Evolutionary conservation across 2,797 vertebrate species (phyloP).

Genomic region (Phylloscopus collybita): DNA sequence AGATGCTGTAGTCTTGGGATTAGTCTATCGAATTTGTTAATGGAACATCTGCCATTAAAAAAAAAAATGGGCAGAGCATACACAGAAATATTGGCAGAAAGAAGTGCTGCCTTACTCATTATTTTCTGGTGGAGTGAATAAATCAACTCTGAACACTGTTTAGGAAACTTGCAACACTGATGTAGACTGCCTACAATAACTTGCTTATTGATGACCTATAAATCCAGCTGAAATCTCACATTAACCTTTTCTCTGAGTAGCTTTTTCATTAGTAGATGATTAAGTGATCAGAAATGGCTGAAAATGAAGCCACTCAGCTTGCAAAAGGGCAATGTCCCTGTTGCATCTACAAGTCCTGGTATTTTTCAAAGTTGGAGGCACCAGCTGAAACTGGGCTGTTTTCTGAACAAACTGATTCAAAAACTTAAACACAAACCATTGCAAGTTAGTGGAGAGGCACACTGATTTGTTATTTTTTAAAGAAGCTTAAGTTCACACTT

Average conservation of each 20-base stretch:
- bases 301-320: background rate
- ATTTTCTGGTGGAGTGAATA: slow-evolving; percentile 4
- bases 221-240: background rate
- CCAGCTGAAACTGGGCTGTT: background rate
- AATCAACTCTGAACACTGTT: background rate
- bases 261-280: background rate
- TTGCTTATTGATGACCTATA: background rate
- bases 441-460: background rate
- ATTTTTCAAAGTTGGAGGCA: background rate
- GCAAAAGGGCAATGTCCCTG: background rate
- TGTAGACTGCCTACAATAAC: background rate
- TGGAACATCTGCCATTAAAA: background rate
- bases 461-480: background rate
- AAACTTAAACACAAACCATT: background rate
- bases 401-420: background rate
- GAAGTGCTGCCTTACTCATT: background rate
- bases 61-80: background rate
- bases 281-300: background rate
- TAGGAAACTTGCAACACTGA: background rate
- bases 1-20: background rate
- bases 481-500: background rate
- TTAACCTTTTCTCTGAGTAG: slow-evolving; percentile 11
- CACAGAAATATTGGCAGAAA: background rate
- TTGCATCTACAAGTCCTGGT: background rate
- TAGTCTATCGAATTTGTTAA: background rate